Conservation (phyloP, 35 echinoderm and acorn worm species). For the Holothuria glaberrima region DNA sequence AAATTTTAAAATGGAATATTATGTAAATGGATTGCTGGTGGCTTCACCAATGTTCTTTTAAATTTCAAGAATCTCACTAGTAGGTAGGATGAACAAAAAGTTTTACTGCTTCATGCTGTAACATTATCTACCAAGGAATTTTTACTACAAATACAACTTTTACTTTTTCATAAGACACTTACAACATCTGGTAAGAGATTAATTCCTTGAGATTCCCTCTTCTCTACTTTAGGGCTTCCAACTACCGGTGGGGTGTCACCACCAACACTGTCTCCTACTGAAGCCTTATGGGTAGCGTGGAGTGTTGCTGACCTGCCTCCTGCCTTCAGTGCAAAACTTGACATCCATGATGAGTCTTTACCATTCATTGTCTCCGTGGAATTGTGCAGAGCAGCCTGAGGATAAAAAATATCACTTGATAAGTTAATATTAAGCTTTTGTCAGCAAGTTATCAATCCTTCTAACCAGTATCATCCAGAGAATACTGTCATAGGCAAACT, state of each 20-base stretch:
- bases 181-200: conserved; percentile 94
- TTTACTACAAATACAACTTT: too few relatives aligned
- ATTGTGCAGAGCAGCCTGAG: conserved; percentile 12
- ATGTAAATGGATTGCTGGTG: too few relatives aligned
- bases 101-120: too few relatives aligned
- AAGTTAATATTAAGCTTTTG: too few relatives aligned
- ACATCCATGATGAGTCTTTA: conserved; percentile 7
- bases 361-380: background rate
- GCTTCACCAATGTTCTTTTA: too few relatives aligned
- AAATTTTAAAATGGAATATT: too few relatives aligned
- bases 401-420: background rate
- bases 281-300: conserved; percentile 6
- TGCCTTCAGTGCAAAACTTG: conserved; percentile 4
- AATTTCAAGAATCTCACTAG: too few relatives aligned
- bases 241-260: conserved; percentile 66
- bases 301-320: background rate
- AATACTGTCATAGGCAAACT: too few relatives aligned
- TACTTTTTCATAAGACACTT: conserved; percentile 5
- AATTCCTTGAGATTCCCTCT: conserved; percentile 54
- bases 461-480: too few relatives aligned
- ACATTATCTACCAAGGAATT: too few relatives aligned
- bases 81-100: too few relatives aligned
- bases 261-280: conserved; percentile 43
- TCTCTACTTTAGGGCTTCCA: conserved; percentile 76
- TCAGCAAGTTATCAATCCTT: too few relatives aligned